Conservation (phyloP, 1,140 invertebrate genomes). For the Diorhabda carinulata region DNA sequence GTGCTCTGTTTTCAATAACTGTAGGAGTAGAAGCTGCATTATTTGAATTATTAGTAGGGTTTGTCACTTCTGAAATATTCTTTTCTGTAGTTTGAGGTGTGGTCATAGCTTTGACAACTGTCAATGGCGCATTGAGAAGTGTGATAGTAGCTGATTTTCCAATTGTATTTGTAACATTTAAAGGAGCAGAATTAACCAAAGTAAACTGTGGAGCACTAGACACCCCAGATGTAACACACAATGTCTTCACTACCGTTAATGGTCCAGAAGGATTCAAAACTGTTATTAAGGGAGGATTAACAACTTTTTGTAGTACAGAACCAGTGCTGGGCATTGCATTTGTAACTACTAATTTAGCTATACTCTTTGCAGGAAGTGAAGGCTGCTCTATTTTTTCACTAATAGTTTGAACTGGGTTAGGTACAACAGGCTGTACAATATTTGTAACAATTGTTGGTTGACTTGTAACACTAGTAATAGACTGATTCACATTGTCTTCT, state of each 20-base stretch:
- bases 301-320: conserved; percentile 37
- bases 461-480: background rate
- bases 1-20: conserved; percentile 37
- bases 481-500: conserved; percentile 9
- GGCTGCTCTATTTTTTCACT: conserved; percentile 23
- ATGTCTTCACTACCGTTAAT: conserved; percentile 43
- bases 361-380: conserved; percentile 24
- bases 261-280: conserved; percentile 44
- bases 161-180: conserved; percentile 33
- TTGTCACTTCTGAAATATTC: conserved; percentile 12
- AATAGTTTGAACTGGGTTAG: background rate
- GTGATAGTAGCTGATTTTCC: conserved; percentile 43
- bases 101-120: conserved; percentile 38
- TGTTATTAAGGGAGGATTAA: conserved; percentile 41
- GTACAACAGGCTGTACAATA: background rate
- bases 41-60: conserved; percentile 12
- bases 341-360: conserved; percentile 38
- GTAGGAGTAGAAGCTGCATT: conserved; percentile 18
- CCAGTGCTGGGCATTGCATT: conserved; percentile 21
- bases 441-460: conserved; percentile 9
- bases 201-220: conserved; percentile 41
- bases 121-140: conserved; percentile 40
- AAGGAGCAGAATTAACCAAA: conserved; percentile 37
- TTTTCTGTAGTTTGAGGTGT: conserved; percentile 28
- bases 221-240: conserved; percentile 39